Conservation (phyloP, 2,888 invertebrate species). For the Autographa gamma region DNA sequence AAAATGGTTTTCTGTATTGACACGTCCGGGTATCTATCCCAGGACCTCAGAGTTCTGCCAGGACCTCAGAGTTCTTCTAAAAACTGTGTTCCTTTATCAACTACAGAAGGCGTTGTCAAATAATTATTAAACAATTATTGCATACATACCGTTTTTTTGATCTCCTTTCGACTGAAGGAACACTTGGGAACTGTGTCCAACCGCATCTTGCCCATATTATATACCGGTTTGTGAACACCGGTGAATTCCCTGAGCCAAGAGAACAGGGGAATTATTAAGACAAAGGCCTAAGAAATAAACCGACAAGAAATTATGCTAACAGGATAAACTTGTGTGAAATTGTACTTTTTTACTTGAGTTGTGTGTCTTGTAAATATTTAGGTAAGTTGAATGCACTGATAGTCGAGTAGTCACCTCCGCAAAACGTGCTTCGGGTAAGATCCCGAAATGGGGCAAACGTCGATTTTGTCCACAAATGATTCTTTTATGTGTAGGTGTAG, state of each 20-base stretch:
- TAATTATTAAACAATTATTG: not conserved
- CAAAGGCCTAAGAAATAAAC: conserved; percentile 1
- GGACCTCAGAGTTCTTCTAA: no score
- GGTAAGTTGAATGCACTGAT: no score
- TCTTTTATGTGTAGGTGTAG: no score
- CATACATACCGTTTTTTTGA: conserved; percentile 20
- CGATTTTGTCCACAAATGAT: no score
- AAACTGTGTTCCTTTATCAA: no score
- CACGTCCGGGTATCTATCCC: no score
- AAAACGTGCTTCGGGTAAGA: no score
- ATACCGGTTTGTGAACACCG: conserved; percentile 30
- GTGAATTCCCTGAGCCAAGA: conserved; percentile 39
- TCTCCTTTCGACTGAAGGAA: conserved; percentile 19
- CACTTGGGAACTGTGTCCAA: conserved; percentile 25
- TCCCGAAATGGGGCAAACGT: no score
- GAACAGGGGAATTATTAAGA: conserved; percentile 18
- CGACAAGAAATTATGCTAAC: conserved; percentile 1
- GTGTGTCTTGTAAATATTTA: not conserved
- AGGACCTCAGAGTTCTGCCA: no score
- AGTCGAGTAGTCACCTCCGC: no score
- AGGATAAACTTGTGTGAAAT: conserved; percentile 29
- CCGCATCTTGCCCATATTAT: conserved; percentile 19
- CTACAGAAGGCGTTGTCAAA: no score
- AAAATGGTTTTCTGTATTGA: no score
- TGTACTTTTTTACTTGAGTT: not conserved